Base-by-base conservation (phyloP, 2,888 invertebrate genomes). In the Anoplius nigerrimus region DNA sequence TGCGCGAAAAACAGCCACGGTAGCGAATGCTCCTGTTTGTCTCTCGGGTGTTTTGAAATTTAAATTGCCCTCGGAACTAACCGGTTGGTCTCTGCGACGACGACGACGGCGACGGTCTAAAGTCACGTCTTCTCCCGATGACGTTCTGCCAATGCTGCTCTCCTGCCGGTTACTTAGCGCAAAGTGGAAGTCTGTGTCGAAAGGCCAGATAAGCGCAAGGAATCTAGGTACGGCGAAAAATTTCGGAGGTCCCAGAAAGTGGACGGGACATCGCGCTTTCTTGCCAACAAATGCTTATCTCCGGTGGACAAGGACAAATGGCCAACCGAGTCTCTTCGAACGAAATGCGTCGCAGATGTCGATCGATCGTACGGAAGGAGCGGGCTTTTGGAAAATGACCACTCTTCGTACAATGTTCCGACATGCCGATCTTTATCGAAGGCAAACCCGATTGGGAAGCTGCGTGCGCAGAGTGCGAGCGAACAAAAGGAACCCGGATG, bases 11-110 rank as follows among this genome's bases (percentile, higher is more conserved):
- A 21, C 22, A 20, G 20, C 53, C 22, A n/a, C 21, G 15, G 13
- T 34, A 34, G 34, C 34, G 34, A 34, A 20, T 24, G 24, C 22
- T 24, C 53, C 15, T 21, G 53, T 46, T 21, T n/a, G 62, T 62
- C 60, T 71, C 53, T 64, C 51, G 61, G 54, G 62, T 69, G 60
- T 75, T 76, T 76, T 75, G 60, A 74, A 75, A 74, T 78, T 77
- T 70, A 78, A 78, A 78, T 78, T 60, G 59, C 54, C 56, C 27
- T 54, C 68, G 54, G 22, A 24, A 15, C 24, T 22, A 22, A 20
- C 24, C 53, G 21, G 53, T n/a, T 24, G 53, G 24, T 53, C 53
- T 18, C 18, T 16, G 48, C n/a, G 48, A 48, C n/a, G 45, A n/a
- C n/a, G n/a, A n/a, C n/a, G n/a, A n/a, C n/a, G n/a, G n/a, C 15